phyloP scores from a whole-genome alignment of 1,140 invertebrate species.

The Hyphantria cunea region DNA sequence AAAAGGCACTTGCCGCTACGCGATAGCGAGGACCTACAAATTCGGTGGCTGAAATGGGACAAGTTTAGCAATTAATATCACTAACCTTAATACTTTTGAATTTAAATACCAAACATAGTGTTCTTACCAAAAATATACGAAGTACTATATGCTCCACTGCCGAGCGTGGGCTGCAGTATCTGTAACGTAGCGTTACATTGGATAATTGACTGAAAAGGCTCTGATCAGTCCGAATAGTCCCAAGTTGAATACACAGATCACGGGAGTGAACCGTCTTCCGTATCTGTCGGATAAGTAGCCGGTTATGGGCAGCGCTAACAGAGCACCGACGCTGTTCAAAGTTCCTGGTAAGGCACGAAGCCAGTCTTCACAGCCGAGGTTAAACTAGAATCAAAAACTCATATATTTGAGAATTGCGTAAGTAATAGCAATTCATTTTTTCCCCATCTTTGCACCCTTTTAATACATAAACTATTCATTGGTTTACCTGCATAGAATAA shows the following conservation, averaged over 20 bases:
- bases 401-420: no score
- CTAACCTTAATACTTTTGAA: no score
- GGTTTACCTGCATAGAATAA: no score
- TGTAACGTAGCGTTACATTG: slow-evolving; percentile 84
- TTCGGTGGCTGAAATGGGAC: slow-evolving; percentile 86
- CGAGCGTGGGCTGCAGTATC: slow-evolving; percentile 84
- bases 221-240: slow-evolving; percentile 84
- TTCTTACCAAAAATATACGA: slow-evolving; percentile 72
- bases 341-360: slow-evolving; percentile 60
- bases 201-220: slow-evolving; percentile 85
- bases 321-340: slow-evolving; percentile 57
- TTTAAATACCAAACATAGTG: not conserved
- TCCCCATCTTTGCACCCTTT: no score
- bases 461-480: no score
- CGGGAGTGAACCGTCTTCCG: slow-evolving; percentile 83
- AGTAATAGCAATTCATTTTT: no score
- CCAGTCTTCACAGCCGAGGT: slow-evolving; percentile 61
- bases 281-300: slow-evolving; percentile 84
- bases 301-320: slow-evolving; percentile 62
- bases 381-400: slow-evolving; percentile 49
- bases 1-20: slow-evolving; percentile 86
- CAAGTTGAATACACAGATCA: slow-evolving; percentile 82
- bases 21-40: slow-evolving; percentile 88
- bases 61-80: not conserved
- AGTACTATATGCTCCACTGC: slow-evolving; percentile 70